These are phyloP conservation scores for Sarcophaga rosellei DNA, from an alignment of 2,888 invertebrate species.

Conservation along the genomic window DNA sequence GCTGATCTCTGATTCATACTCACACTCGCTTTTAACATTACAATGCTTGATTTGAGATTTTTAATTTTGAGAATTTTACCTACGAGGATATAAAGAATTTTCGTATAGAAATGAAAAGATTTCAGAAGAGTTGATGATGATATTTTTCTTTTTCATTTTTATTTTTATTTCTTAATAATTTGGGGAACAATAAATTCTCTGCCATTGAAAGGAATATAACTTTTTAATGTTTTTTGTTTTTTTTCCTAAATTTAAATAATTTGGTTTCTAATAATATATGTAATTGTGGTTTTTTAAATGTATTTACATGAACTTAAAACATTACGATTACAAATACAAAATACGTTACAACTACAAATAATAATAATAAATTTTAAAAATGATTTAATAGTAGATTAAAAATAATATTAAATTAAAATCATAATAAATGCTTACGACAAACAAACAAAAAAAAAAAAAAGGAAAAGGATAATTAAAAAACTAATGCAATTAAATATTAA, in stretches of 20 bases:
- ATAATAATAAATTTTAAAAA: neutral
- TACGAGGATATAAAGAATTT: too few relatives aligned
- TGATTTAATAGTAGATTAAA: neutral
- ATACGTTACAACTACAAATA: conserved; percentile 29
- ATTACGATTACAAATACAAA: conserved; percentile 34
- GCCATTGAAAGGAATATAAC: conserved; percentile 8
- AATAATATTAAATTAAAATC: conserved; percentile 50
- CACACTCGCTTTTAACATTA: too few relatives aligned
- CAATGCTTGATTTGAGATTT: too few relatives aligned
- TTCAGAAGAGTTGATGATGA: too few relatives aligned
- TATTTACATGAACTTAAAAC: conserved; percentile 44
- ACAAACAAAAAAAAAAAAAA: conserved; percentile 10
- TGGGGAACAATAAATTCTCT: conserved; percentile 52
- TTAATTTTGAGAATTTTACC: too few relatives aligned
- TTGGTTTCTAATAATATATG: conserved; percentile 42
- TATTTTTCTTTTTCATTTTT: too few relatives aligned
- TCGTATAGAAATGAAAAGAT: too few relatives aligned
- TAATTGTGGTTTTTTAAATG: neutral
- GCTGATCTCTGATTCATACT: too few relatives aligned
- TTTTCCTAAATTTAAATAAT: conserved; percentile 37
- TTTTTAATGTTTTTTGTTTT: neutral
- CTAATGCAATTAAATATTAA: conserved; percentile 26
- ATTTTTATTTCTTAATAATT: conserved; percentile 39
- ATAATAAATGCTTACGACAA: conserved; percentile 62
- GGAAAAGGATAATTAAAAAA: conserved; percentile 15